Base-by-base conservation (phyloP, 1,140 invertebrate genomes). In the Zaprionus davidi region DNA sequence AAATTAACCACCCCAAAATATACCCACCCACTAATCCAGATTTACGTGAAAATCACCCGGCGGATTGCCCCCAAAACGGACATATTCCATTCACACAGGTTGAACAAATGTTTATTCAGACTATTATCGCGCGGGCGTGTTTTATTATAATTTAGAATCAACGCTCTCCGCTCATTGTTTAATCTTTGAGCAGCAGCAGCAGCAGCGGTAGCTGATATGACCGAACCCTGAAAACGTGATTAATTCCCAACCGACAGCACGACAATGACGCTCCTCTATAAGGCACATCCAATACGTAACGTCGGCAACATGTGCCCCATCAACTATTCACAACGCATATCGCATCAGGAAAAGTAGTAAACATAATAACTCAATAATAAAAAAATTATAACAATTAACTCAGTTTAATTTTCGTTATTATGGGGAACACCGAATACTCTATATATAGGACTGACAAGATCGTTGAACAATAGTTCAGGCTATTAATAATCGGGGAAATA, bases 251-350 rank as follows among this genome's bases (percentile, higher is more conserved):
- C 36, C 38, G n/a, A 1, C 41, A 9, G 41, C 44, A 49, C n/a
- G 24, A 81, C 53, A 78, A 62, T 68, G 71, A 31, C 46, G 36
- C 59, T 71, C 51, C 72, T 73, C 62, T 70, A 65, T 63, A 22
- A 22, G 17, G 46, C 46, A 51, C 20, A 24, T 22, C 11, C 5
- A 51, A 51, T 51, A 51, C 46, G 46, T 51, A 51, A 24, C 20
- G 46, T 13, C 46, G 22, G 13, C n/a, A 51, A 15, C 56, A 22
- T 66, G 34, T 31, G 44, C 63, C 34, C 44, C 22, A 57, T 49
- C 49, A 49, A 34, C 17, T 38, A 67, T 58, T 65, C 17, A 51
- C 34, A 70, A 26, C 44, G 62, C 81, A 73, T 74, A 76, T 78
- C 70, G 60, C 60, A 82, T 70, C 67, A 58, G 79, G 46, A 74